Base-by-base conservation (phyloP, 2,888 invertebrate genomes). In the Itoplectis maculator region DNA sequence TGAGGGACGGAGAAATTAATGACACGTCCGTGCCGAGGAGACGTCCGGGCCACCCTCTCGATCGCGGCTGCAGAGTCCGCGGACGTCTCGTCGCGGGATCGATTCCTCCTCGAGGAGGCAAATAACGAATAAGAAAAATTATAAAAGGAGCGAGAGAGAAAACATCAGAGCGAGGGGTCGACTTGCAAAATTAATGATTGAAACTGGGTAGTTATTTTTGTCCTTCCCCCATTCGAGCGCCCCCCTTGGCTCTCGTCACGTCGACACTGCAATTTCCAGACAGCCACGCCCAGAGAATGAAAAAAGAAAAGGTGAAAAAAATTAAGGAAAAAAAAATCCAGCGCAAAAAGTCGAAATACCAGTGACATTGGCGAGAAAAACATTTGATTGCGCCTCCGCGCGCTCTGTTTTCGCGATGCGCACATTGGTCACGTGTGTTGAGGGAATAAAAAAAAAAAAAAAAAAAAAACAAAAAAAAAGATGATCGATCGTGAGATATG, bases 61-160 rank as follows among this genome's bases (percentile, higher is more conserved):
- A 56, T 29, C 29, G n/a, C n/a, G 29, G 42, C 56, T 66, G 56
- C 66, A 65, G 45, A 65, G n/a, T 54, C 66, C 56, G 4, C 18
- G 15, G 75, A 75, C 66, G 65, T 9, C 37, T 20, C 15, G 9
- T 11, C 29, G 29, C 29, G 29, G 18, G 61, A 73, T 73, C 65
- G 74, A 74, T 74, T 74, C 13, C 20, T 65, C 35, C 15, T 18
- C n/a, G 40, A 15, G 45, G 23, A 56, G 15, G 42, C 54, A 56
- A 65, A 75, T 65, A 66, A 54, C 65, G 66, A 51, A 23, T 29
- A 66, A 75, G 75, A 66, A 75, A 74, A 63, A 75, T 56, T 66
- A 23, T 66, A 8, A 66, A 75, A 29, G 29, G 3, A 29, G 2
- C 29, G 29, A 29, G 29, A 2, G 23, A 0, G 54, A 40, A 4